Conservation (phyloP, 35 echinoderm and acorn worm species). For the Amphiura filiformis region DNA sequence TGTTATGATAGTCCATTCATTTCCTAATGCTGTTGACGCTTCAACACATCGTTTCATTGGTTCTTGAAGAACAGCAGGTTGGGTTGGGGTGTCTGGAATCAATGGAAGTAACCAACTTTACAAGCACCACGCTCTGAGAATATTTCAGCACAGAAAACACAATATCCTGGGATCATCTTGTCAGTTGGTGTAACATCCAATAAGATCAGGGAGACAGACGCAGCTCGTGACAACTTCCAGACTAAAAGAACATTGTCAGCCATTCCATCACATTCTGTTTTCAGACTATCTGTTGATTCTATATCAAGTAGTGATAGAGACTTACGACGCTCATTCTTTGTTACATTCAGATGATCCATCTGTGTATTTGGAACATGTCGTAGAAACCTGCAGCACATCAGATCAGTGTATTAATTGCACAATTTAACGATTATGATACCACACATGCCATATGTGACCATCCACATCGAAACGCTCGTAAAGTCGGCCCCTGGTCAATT, state of each 20-base stretch:
- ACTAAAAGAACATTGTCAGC: not conserved
- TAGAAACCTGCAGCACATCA: too few species aligned
- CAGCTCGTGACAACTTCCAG: not conserved
- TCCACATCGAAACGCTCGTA: too few species aligned
- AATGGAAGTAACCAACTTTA: constrained; percentile 15
- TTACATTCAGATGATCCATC: not conserved
- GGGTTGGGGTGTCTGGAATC: constrained; percentile 16
- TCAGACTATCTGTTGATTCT: not conserved
- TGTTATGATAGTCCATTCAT: constrained; percentile 11
- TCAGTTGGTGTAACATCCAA: not conserved
- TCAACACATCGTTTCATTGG: not conserved
- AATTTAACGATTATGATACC: too few species aligned
- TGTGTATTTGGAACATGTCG: constrained; percentile 1
- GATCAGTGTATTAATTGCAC: too few species aligned
- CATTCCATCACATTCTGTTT: not conserved
- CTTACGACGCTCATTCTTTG: not conserved
- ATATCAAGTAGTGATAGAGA: not conserved
- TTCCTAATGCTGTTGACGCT: not conserved
- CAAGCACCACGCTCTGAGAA: not conserved
- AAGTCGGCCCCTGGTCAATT: too few species aligned
- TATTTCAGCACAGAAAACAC: not conserved
- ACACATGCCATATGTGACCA: too few species aligned
- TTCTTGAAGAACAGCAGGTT: constrained; percentile 25
- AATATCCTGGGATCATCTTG: constrained; percentile 6
- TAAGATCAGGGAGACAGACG: not conserved